Percentiles rank a stretch among this genome's conserved stretches.
phyloP scores from a whole-genome alignment of 2,888 invertebrate species.

The Apodemia duryi region DNA sequence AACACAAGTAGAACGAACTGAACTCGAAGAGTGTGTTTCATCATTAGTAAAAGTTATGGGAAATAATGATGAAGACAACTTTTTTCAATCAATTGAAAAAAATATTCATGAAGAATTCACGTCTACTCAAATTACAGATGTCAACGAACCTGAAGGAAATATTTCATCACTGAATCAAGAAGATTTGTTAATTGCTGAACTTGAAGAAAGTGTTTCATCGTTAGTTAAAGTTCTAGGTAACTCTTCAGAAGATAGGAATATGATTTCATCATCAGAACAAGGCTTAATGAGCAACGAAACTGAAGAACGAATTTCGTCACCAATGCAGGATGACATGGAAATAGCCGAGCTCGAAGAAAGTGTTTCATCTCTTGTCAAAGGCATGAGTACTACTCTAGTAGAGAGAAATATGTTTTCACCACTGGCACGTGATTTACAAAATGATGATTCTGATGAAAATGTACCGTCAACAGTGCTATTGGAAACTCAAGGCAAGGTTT shows the following conservation, averaged over 20 bases:
- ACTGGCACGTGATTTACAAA: not conserved
- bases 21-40: not conserved
- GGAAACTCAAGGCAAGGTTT: too few relatives aligned
- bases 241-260: not conserved
- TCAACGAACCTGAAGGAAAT: not conserved
- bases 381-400: not conserved
- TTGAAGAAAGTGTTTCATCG: conserved; percentile 9
- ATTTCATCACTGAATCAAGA: not conserved
- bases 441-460: not conserved
- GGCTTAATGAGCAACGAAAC: not conserved
- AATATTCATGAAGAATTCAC: too few relatives aligned
- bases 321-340: not conserved
- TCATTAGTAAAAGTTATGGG: not conserved
- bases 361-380: not conserved
- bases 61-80: not conserved
- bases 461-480: not conserved
- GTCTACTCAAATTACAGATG: not conserved
- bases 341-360: not conserved
- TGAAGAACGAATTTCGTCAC: not conserved
- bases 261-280: not conserved
- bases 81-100: not conserved
- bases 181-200: not conserved
- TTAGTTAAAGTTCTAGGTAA: not conserved
- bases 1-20: not conserved
- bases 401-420: not conserved